Base-by-base conservation (phyloP, 2,797 vertebrate species). In the Enteromius thamalakanensis region DNA sequence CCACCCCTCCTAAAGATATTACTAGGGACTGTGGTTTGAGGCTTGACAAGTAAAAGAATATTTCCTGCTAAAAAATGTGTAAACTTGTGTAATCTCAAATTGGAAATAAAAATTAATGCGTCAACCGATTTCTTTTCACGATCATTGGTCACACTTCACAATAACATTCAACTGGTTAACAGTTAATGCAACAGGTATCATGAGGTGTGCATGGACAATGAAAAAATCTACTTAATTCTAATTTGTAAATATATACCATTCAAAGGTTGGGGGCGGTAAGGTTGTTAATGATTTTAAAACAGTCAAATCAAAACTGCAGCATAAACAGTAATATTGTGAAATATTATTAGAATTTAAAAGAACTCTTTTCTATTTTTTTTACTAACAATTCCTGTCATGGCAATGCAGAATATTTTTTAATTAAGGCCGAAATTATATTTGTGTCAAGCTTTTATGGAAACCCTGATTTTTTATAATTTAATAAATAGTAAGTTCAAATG, bases 1-100 rank as follows among this genome's bases (percentile, higher is more conserved):
- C 40, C 62, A 72, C 76, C 47, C 42, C 69, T 49, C 67, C 69
- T 15, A 26, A n/a, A 21, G 42, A 34, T 76, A 2, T 77, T 26
- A 58, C 70, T 58, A 49, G 64, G 82, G 72, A 55, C 76, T 64
- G 65, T 76, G 78, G 82, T 81, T 81, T 78, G 79, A 86, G 81
- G 76, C 81, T 84, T 77, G n/a, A 19, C 49, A 80, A 67, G 86
- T 71, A 79, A 65, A 45, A 51, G 42, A 78, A 12, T 40, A 42
- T 67, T 34, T 78, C 17, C 76, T 40, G 49, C 45, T 72, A 81
- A 67, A 79, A 45, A 12, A 45, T 45, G 42, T 45, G 42, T 45
- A 45, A 15, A 64, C 42, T 53, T 69, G 76, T 84, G 34, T 72
- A 82, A 67, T 51, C 62, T 82, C 64, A 69, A 65, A 64, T 67